Evolutionary conservation across 2,113 vertebrate species (phyloP).

Genomic region (Chamaetylas fuelleborni): DNA sequence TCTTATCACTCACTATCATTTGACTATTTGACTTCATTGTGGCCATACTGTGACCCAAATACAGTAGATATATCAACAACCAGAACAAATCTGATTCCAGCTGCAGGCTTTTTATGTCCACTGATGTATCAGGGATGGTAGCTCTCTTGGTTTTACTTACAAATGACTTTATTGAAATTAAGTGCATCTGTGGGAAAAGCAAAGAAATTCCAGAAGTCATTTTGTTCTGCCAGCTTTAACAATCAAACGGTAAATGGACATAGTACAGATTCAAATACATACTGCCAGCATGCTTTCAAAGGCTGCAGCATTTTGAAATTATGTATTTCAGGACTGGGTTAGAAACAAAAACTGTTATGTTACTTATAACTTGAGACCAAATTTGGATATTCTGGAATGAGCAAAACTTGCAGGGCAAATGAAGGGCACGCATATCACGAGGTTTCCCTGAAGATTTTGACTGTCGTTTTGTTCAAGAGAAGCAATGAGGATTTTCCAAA

Average conservation of each 20-base stretch:
- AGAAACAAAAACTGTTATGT: background rate
- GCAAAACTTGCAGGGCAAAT: background rate
- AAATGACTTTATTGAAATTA: background rate
- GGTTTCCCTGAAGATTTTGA: background rate
- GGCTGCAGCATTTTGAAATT: background rate
- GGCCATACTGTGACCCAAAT: slow-evolving; percentile 58
- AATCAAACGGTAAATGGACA: background rate
- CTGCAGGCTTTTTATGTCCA: background rate
- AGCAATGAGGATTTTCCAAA: background rate
- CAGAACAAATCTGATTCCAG: background rate
- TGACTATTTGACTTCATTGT: slow-evolving; percentile 41
- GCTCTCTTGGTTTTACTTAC: background rate
- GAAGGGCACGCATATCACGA: background rate
- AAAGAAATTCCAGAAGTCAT: background rate
- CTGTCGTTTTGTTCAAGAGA: background rate
- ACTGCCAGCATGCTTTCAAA: background rate
- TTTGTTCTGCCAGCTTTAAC: background rate
- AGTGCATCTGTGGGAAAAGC: background rate
- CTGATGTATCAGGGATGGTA: background rate
- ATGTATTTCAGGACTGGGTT: background rate
- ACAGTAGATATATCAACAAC: slow-evolving; percentile 27
- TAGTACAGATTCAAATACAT: background rate
- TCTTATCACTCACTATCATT: slow-evolving; percentile 42
- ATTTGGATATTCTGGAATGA: background rate
- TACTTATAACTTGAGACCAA: background rate